Evolutionary conservation across 2,888 invertebrate genomes (phyloP).

Genomic region (Papilio elwesi): DNA sequence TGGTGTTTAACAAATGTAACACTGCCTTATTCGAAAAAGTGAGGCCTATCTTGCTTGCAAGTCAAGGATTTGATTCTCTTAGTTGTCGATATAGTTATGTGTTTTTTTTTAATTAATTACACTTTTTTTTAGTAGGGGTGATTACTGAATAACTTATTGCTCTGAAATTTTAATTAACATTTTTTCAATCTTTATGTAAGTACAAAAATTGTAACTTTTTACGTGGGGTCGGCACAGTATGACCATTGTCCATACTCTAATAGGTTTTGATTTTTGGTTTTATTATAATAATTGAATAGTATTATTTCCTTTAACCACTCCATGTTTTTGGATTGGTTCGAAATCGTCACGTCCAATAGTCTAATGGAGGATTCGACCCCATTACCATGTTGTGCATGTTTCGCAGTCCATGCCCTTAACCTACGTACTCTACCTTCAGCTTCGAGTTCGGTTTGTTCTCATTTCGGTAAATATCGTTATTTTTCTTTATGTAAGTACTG

Average conservation of each 20-base stretch:
- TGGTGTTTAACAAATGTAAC: neutral
- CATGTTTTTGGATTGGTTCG: too few relatives aligned
- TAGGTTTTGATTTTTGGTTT: too few relatives aligned
- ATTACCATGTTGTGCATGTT: too few relatives aligned
- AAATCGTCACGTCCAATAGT: too few relatives aligned
- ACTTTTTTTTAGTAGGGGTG: too few relatives aligned
- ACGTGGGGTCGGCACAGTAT: too few relatives aligned
- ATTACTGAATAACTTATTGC: neutral
- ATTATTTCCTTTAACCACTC: too few relatives aligned
- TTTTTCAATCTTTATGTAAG: neutral
- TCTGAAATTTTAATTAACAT: neutral
- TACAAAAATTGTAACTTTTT: neutral
- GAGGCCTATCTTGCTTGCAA: slow-evolving; percentile 5
- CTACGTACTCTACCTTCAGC: neutral
- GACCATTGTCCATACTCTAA: too few relatives aligned
- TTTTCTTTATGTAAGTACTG: neutral
- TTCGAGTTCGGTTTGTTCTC: neutral
- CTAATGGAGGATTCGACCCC: too few relatives aligned
- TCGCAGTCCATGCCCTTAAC: too few relatives aligned
- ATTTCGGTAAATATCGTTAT: neutral
- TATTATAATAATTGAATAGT: too few relatives aligned
- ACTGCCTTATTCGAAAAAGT: slow-evolving; percentile 8
- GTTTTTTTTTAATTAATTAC: neutral
- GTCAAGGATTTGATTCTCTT: slow-evolving; percentile 11
- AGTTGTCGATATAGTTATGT: slow-evolving; percentile 9